Base-by-base conservation (phyloP, 2,113 vertebrate genomes). In the Cardinalis cardinalis region DNA sequence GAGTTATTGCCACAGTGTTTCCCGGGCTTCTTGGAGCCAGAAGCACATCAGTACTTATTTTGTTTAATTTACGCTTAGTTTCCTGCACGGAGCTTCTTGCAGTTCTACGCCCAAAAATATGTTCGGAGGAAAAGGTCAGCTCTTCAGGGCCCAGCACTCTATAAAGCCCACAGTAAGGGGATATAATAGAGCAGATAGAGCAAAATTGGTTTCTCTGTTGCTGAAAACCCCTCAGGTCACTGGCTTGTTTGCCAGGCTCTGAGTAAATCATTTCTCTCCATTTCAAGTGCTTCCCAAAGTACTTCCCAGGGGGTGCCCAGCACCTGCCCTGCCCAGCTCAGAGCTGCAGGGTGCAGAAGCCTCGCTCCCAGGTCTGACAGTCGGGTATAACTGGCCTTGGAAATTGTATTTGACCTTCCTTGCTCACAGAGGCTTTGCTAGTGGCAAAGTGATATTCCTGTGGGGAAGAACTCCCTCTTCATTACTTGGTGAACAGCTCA, bases 1-100 rank as follows among this genome's bases (percentile, higher is more conserved):
- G 44, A 89, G 28, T 83, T 92, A 69, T 36, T 89, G 66, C 91
- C 34, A 36, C 24, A 10, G 75, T 18, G 17, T 70, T 84, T 77
- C 58, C 44, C 8, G 5, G 60, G 46, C 64, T 43, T 58, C 63
- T 69, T 8, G 11, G 32, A 76, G 70, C 59, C 66, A 76, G 59
- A 91, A 89, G 63, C 64, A 73, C 83, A 95, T 90, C 94, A 49
- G 38, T 87, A 75, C 61, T 91, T 66, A 71, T 91, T 84, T 46
- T 68, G 79, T 64, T 90, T 94, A 78, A 95, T 93, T 88, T 90
- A 66, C 2, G 0, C 34, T 88, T 41, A 1, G 17, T 44, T 29
- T 88, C 21, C 74, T 36, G 43, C 63, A n/a, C 32, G 5, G 65
- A 66, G 40, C 52, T 60, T 77, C 72, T 74, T 65, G 23, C 34